Evolutionary conservation across 1,140 invertebrate species (phyloP).

Genomic region (Diachasma alloeum): DNA sequence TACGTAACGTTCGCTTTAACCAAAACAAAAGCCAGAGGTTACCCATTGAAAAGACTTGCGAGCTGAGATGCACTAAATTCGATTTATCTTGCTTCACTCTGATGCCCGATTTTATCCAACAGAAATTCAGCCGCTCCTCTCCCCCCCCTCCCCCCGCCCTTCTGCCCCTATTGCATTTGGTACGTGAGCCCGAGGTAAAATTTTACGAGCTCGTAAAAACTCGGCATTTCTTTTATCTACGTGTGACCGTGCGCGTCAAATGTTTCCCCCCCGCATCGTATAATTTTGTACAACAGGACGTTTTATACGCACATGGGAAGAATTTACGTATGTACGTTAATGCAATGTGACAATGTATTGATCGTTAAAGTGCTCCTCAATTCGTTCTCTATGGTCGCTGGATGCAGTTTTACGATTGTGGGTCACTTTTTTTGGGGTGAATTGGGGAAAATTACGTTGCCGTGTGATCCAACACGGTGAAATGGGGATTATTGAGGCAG

Average conservation of each 20-base stretch:
- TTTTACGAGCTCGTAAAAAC: conserved; percentile 51
- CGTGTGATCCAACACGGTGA: background rate
- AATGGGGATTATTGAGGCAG: background rate
- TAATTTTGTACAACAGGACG: background rate
- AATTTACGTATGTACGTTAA: background rate
- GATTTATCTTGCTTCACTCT: no score
- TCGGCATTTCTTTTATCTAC: conserved; percentile 46
- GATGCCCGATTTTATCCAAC: no score
- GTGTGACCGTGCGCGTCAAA: conserved; percentile 32
- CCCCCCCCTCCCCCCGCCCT: background rate
- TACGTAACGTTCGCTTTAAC: background rate
- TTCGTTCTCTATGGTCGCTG: background rate
- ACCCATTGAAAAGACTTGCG: background rate
- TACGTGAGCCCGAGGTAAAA: background rate
- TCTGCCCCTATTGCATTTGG: background rate
- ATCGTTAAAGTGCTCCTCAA: background rate
- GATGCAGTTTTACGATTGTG: background rate
- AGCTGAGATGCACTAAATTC: no score
- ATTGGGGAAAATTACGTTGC: background rate
- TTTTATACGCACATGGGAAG: background rate
- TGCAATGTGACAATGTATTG: background rate
- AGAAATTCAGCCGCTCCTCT: background rate
- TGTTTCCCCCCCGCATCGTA: background rate
- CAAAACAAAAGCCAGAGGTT: background rate
- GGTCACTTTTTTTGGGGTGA: background rate